These are phyloP conservation scores for Ceratina calcarata DNA, from an alignment of 1,140 invertebrate species.

Conservation along the genomic window DNA sequence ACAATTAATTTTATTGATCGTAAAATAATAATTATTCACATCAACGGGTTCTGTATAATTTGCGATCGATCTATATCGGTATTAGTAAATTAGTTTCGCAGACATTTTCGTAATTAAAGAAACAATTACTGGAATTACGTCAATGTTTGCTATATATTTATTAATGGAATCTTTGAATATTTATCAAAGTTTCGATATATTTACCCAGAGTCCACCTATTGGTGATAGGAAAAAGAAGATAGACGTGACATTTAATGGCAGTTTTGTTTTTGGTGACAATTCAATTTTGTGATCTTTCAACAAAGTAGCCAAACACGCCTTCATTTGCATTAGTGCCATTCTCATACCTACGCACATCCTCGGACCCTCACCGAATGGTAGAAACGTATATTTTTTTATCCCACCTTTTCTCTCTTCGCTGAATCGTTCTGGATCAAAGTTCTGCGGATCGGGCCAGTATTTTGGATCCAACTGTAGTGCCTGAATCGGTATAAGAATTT, in stretches of 20 bases:
- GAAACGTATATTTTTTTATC: slow-evolving; percentile 71
- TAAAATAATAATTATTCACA: no score
- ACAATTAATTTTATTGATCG: no score
- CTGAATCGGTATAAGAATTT: slow-evolving; percentile 73
- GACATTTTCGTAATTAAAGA: no score
- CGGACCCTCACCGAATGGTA: slow-evolving; percentile 84
- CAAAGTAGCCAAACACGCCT: slow-evolving; percentile 48
- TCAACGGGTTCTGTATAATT: no score
- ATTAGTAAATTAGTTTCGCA: no score
- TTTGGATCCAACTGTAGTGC: slow-evolving; percentile 75
- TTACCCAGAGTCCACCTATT: slow-evolving; percentile 52
- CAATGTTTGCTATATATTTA: no score
- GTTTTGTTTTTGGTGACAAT: slow-evolving; percentile 45
- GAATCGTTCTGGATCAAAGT: slow-evolving; percentile 86
- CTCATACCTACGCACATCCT: slow-evolving; percentile 81
- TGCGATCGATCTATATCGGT: no score
- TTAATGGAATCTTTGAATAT: no score
- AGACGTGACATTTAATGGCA: slow-evolving; percentile 46
- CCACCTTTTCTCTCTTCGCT: slow-evolving; percentile 68
- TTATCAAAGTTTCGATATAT: slow-evolving; percentile 3
- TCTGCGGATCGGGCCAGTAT: slow-evolving; percentile 80
- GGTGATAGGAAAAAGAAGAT: slow-evolving; percentile 21
- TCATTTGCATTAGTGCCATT: slow-evolving; percentile 55
- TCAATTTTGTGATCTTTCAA: slow-evolving; percentile 58
- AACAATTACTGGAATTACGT: no score